phyloP scores from a whole-genome alignment of 2,888 invertebrate genomes.

The Ochlodes sylvanus region DNA sequence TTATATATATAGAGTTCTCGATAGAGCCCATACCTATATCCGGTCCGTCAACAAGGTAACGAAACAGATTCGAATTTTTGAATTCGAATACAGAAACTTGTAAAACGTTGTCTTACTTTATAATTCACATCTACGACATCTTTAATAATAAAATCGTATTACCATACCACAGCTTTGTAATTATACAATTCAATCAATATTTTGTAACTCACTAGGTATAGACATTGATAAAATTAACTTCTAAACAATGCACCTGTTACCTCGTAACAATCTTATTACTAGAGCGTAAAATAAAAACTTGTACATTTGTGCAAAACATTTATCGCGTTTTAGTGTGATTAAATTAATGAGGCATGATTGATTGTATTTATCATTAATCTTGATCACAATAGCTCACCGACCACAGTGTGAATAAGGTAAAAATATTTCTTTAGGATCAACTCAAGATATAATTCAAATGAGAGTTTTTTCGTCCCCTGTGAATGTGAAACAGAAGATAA shows the following conservation, averaged over 20 bases:
- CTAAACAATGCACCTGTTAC: constrained; percentile 23
- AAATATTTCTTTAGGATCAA: constrained; percentile 29
- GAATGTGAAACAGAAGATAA: constrained; percentile 58
- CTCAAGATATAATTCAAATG: constrained; percentile 34
- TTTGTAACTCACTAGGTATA: not conserved
- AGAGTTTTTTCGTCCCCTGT: constrained; percentile 50
- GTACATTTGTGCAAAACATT: constrained; percentile 28
- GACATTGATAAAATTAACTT: constrained; percentile 21
- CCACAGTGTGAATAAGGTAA: constrained; percentile 41
- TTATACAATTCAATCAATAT: not conserved
- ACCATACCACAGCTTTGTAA: too few relatives aligned
- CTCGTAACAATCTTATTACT: constrained; percentile 25
- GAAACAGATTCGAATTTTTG: too few relatives aligned
- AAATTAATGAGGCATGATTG: constrained; percentile 37
- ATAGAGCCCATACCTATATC: not conserved
- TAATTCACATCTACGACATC: too few relatives aligned
- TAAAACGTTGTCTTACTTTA: too few relatives aligned
- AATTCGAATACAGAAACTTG: too few relatives aligned
- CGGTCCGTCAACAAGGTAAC: not conserved
- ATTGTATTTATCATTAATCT: constrained; percentile 38
- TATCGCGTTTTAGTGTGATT: constrained; percentile 34
- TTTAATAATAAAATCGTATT: too few relatives aligned
- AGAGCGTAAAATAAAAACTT: constrained; percentile 25
- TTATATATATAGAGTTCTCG: not conserved
- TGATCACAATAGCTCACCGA: constrained; percentile 38